Base-by-base conservation (phyloP, 2,113 vertebrate species). In the Planiliza haematocheilus region DNA sequence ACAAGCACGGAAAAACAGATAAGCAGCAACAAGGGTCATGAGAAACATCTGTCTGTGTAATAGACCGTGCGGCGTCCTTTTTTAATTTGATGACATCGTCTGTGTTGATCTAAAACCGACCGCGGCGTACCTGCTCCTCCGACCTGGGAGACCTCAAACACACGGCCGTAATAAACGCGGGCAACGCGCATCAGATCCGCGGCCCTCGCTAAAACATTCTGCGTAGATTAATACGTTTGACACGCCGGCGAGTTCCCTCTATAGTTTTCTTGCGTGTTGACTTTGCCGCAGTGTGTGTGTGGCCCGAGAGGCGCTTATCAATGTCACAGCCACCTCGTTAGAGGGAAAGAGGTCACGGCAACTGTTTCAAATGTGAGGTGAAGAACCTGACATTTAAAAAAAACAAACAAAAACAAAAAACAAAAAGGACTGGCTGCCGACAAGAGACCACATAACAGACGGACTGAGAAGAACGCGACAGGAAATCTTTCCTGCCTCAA, bases 1-100 rank as follows among this genome's bases (percentile, higher is more conserved):
- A 52, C 17, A 59, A 1, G 24, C 36, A 70, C 18, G 66, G 38
- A 72, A 37, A 52, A 39, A 36, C 63, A 81, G 84, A 89, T 84
- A 91, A 86, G 84, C 74, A 77, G 80, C 77, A 86, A 77, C 77
- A 70, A 62, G 70, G 79, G 74, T 84, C 87, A 92, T 82, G 86
- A 82, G 84, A 88, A 82, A 86, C 81, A 85, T 86, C 77, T 86
- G 75, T 74, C 61, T 30, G 21, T 63, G 63, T 70, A 76, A 86
- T 88, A 82, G 85, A 81, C 53, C 72, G 51, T 72, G 86, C 77
- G 73, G 72, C 71, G 79, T 57, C 42, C 39, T 75, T 77, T 76
- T 81, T 52, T 1, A 43, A 86, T 83, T 42, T 77, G 71, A 88
- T 78, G 74, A 83, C 82, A 72, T 46, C 18, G 9, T 55, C 64